Conservation (phyloP, 2,113 vertebrate species). For the Mellivora capensis region DNA sequence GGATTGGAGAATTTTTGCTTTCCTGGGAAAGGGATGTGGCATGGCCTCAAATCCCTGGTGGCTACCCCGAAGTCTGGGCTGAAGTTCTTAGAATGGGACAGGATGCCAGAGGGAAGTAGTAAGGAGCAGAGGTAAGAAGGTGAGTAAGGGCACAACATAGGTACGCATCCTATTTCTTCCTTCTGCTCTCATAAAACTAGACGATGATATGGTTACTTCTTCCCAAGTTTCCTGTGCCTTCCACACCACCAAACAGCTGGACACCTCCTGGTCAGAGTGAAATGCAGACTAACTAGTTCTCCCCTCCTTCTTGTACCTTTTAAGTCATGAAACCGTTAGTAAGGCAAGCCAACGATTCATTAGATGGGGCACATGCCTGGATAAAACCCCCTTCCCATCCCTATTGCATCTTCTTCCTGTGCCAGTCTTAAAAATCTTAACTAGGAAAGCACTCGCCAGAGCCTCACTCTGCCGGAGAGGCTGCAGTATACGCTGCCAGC, state of each 20-base stretch:
- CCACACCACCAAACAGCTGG: neutral
- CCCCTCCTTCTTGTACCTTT: neutral
- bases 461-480: constrained; percentile 31
- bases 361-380: neutral
- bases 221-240: neutral
- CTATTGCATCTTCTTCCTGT: neutral
- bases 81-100: neutral
- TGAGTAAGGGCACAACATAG: neutral
- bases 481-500: constrained; percentile 2
- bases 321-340: neutral
- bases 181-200: neutral
- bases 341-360: constrained; percentile 21
- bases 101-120: neutral
- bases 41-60: neutral
- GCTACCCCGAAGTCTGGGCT: neutral
- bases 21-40: neutral
- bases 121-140: neutral
- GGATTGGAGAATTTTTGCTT: neutral
- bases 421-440: constrained; percentile 44
- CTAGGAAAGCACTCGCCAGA: constrained; percentile 20
- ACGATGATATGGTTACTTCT: neutral
- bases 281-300: neutral
- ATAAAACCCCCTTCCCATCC: neutral
- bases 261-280: neutral
- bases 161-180: neutral